Evolutionary conservation across 2,888 invertebrate species (phyloP).

Genomic region (Philaethria dido): DNA sequence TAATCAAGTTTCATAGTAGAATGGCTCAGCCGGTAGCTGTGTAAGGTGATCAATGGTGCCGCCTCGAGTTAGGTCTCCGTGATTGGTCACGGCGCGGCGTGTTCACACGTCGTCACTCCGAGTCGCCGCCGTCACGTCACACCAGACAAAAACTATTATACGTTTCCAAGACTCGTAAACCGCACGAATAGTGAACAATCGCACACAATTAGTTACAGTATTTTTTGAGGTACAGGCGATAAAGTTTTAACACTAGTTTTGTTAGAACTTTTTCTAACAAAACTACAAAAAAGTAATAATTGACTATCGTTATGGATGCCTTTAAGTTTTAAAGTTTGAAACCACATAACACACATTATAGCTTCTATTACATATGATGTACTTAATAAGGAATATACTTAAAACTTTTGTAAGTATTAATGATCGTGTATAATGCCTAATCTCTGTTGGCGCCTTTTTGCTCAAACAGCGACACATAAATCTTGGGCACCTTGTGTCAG

Average conservation of each 20-base stretch:
- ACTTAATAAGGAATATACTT: not conserved
- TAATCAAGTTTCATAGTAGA: conserved; percentile 21
- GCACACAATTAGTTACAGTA: conserved; percentile 8
- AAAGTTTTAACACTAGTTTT: not conserved
- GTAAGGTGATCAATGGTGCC: conserved; percentile 31
- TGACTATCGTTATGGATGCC: no score
- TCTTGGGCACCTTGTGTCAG: conserved; percentile 38
- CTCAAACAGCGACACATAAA: conserved; percentile 42
- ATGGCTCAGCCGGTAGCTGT: conserved; percentile 24
- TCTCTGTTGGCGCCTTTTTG: conserved; percentile 39
- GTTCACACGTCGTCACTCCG: conserved; percentile 37
- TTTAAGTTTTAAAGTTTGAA: no score
- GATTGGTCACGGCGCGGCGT: conserved; percentile 34
- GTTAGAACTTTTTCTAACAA: not conserved
- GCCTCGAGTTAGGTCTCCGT: conserved; percentile 14
- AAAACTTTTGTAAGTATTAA: conserved; percentile 1
- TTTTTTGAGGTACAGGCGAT: conserved; percentile 13
- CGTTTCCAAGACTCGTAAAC: conserved; percentile 21
- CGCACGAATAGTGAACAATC: conserved; percentile 15
- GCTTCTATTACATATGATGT: not conserved
- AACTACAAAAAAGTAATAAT: not conserved
- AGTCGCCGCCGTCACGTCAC: conserved; percentile 7
- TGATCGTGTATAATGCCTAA: conserved; percentile 16
- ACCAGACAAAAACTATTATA: conserved; percentile 16
- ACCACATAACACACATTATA: no score